A percentile compares a stretch with the other conserved stretches of the same genome.
Conservation (phyloP, 2,888 invertebrate species). For the Steinernema carpocapsae region DNA sequence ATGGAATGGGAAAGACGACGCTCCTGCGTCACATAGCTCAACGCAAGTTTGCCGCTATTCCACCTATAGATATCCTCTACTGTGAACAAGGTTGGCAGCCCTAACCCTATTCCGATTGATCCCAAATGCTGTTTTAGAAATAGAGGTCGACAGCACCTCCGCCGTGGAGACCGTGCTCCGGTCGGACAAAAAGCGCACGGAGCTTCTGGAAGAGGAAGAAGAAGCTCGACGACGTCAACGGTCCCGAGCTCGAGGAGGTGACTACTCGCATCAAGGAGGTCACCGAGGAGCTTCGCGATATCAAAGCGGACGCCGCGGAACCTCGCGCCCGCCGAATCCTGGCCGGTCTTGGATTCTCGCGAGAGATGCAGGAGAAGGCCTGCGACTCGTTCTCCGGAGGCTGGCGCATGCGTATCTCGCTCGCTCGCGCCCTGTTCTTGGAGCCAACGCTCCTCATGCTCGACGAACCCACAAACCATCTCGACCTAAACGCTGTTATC, state of each 20-base stretch:
- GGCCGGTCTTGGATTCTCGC: conserved; percentile 89
- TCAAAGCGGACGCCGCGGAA: conserved; percentile 96
- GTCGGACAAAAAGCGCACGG: conserved; percentile 86
- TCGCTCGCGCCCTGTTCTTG: conserved; percentile 86
- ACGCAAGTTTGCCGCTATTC: conserved; percentile 78
- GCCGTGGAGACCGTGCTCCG: conserved; percentile 91
- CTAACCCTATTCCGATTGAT: neutral
- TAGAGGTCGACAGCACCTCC: conserved; percentile 91
- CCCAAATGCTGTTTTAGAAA: conserved; percentile 77
- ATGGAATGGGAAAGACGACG: conserved; percentile 98
- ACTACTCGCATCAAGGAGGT: conserved; percentile 82
- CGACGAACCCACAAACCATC: conserved; percentile 98
- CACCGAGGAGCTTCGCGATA: conserved; percentile 85
- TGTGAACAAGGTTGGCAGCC: conserved; percentile 83
- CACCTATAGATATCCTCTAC: conserved; percentile 91
- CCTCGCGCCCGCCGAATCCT: conserved; percentile 91
- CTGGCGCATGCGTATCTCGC: conserved; percentile 98
- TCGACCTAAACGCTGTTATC: conserved; percentile 98
- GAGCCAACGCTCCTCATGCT: conserved; percentile 95
- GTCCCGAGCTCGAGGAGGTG: conserved; percentile 75
- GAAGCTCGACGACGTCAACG: conserved; percentile 71
- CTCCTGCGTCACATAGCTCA: conserved; percentile 81
- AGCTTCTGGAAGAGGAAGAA: conserved; percentile 82
- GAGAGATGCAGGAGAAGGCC: conserved; percentile 82
- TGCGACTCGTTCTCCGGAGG: conserved; percentile 79